phyloP scores from a whole-genome alignment of 1,140 invertebrate genomes.

The Lasioglossum baleicum region DNA sequence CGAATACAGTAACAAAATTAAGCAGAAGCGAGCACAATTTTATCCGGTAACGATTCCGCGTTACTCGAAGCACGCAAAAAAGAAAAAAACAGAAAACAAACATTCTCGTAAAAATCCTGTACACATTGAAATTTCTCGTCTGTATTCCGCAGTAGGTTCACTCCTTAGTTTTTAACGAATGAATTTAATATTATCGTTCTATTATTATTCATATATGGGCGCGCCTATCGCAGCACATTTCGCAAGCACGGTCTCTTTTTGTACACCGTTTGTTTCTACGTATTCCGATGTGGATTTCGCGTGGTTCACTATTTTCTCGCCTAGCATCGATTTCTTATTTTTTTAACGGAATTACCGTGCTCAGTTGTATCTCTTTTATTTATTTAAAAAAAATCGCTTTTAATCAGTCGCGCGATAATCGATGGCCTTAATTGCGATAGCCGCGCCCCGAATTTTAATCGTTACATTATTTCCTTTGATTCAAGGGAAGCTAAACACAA shows the following conservation, averaged over 20 bases:
- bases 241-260: not conserved
- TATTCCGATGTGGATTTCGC: not conserved
- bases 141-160: slow-evolving; percentile 35
- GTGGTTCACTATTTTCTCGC: not conserved
- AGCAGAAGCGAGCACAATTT: not conserved
- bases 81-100: too few species aligned
- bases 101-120: slow-evolving; percentile 10
- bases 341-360: not conserved
- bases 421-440: slow-evolving; percentile 18
- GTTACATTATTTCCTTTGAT: slow-evolving; percentile 14
- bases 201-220: slow-evolving; percentile 12
- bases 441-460: slow-evolving; percentile 29
- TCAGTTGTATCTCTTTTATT: not conserved
- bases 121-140: slow-evolving; percentile 30
- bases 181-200: slow-evolving; percentile 39
- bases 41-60: not conserved
- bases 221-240: slow-evolving; percentile 13
- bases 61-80: not conserved
- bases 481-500: slow-evolving; percentile 23
- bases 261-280: not conserved
- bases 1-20: not conserved
- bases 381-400: slow-evolving; percentile 7
- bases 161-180: slow-evolving; percentile 48
- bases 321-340: not conserved
- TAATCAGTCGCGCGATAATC: not conserved